Evolutionary conservation across 2,888 invertebrate species (phyloP), one percentile per base, ranked within the genome.

Genomic region (Herminia tarsipennalis): DNA sequence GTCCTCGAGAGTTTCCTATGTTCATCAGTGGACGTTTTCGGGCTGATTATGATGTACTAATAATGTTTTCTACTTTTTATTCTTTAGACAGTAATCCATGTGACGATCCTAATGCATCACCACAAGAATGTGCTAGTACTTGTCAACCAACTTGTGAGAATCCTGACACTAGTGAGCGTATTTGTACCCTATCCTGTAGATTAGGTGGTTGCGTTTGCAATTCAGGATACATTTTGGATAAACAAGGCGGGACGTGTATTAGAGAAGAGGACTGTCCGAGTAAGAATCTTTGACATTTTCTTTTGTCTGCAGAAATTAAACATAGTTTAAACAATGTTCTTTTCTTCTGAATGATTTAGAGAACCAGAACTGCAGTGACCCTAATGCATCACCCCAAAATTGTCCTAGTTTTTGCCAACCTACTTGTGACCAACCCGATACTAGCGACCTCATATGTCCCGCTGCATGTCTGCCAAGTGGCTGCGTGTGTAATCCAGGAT

Each of bases 401-500:
- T 73, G 72, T 28, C 66, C 77, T 0, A 56, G 55, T 5, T 29
- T 61, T 0, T 76, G 76, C 22, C 69, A 64, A 0, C 50, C 56
- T 1, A 74, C 72, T 0, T 71, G 70, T 34, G 35, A 35, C 2
- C 45, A 46, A 14, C 69, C 60, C 3, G 49, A 57, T 0, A 38
- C 43, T 18, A 34, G 34, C 6, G 42, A 17, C 1, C 3, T 9
- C 0, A 28, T 34, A 0, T 70, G 71, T 21, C 33, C 8, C n/a
- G 27, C 21, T 2, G 6, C 16, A 14, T 63, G 62, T 55, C 45
- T 39, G n/a, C 44, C 27, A n/a, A 49, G 21, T 10, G 73, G 67
- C 1, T 81, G 77, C 27, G 56, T 62, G 6, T 81, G 80, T 16
- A 65, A 64, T n/a, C 33, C 41, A 1, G 74, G 66, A 1, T 75